Conservation (phyloP, 2,113 vertebrate genomes). For the Tautogolabrus adspersus region DNA sequence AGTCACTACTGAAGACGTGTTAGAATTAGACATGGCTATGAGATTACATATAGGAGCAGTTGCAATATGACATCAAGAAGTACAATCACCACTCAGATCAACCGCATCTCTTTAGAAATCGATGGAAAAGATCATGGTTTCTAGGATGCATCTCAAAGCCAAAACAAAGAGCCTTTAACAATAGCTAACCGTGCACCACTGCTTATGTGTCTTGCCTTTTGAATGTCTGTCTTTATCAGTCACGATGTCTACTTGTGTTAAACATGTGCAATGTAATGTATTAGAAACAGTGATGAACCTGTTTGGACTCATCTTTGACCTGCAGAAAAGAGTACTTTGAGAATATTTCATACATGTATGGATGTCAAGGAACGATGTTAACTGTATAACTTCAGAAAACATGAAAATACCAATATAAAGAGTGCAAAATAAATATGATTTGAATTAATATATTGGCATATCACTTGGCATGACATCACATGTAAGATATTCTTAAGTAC, state of each 20-base stretch:
- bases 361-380: neutral
- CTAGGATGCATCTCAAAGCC: neutral
- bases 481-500: constrained; percentile 27
- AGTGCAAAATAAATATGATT: neutral
- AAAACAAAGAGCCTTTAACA: constrained; percentile 73
- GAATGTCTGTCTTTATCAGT: constrained; percentile 81
- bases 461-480: neutral
- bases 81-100: neutral
- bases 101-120: neutral
- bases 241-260: constrained; percentile 82
- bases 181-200: constrained; percentile 78
- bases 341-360: constrained; percentile 17
- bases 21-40: constrained; percentile 1
- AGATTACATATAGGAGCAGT: neutral
- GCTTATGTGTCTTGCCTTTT: constrained; percentile 87
- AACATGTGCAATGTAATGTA: constrained; percentile 73
- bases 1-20: neutral
- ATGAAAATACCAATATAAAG: neutral
- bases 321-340: constrained; percentile 45
- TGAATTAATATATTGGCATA: neutral
- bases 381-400: neutral
- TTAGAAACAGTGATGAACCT: constrained; percentile 89
- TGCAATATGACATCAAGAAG: neutral
- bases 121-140: constrained; percentile 2
- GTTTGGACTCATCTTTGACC: constrained; percentile 72